Evolutionary conservation across 2,113 vertebrate genomes (phyloP).

Genomic region (Nanger granti): DNA sequence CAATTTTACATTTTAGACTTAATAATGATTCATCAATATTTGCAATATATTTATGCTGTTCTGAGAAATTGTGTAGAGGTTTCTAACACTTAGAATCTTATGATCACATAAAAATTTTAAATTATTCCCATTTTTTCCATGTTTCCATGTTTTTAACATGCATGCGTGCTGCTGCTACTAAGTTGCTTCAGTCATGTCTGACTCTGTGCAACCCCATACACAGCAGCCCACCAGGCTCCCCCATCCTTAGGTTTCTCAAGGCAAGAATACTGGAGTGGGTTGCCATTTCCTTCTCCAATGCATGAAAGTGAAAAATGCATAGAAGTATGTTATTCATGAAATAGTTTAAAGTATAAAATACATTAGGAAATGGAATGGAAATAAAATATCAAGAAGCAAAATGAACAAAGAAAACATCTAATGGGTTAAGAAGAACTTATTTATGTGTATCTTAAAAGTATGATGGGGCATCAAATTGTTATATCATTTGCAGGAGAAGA

Average conservation of each 20-base stretch:
- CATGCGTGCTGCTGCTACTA: too few relatives aligned
- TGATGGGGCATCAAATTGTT: background rate
- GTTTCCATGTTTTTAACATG: background rate
- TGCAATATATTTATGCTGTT: background rate
- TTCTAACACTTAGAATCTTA: background rate
- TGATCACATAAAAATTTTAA: background rate
- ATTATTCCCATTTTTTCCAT: background rate
- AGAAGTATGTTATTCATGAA: background rate
- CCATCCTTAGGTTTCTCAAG: too few relatives aligned
- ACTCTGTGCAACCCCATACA: too few relatives aligned
- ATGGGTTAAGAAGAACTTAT: background rate
- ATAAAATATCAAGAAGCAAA: slow-evolving; percentile 24
- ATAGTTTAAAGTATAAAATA: background rate
- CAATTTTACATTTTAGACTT: slow-evolving; percentile 6
- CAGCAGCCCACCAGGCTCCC: too few relatives aligned
- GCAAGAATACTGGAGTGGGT: too few relatives aligned
- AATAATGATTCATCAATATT: background rate
- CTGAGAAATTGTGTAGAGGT: background rate
- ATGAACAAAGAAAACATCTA: background rate
- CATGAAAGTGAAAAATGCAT: background rate
- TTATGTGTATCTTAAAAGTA: background rate
- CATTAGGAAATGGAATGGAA: background rate
- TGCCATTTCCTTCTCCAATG: too few relatives aligned
- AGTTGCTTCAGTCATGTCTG: too few relatives aligned
- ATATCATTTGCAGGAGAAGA: background rate